Base-by-base conservation (phyloP, 2,888 invertebrate species). In the Auanema freiburgensis region DNA sequence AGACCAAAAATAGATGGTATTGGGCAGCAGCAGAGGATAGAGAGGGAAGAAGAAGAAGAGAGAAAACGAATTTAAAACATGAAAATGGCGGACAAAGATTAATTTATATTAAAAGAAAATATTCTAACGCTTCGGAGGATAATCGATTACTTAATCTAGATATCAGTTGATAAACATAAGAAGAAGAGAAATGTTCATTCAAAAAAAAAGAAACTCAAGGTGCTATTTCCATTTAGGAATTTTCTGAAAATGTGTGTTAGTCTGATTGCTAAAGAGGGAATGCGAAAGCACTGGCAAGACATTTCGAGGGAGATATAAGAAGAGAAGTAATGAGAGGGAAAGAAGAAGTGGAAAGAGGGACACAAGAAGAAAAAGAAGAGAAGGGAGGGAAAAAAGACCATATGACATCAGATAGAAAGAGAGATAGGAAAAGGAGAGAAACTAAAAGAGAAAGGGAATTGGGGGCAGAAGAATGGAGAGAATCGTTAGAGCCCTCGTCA, bases 361-460 rank as follows among this genome's bases (percentile, higher is more conserved):
- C 16, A 46, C 46, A 16, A 46, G 46, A 46, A 21, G 46, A 46
- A 46, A 46, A 18, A 46, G 46, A 2, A 46, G 18, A 21, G 46
- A 46, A 46, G 21, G 21, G 46, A 46, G 21, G 46, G 21, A 21
- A 46, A 16, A 46, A 46, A 16, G 21, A 46, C 16, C 16, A 46
- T 46, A 46, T 46, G 46, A 16, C 21, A 46, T 46, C 16, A 46
- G 21, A 46, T 46, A 55, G 57, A 49, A 25, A 49, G 57, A 49
- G 43, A 43, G 41, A 16, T 42, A 49, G 61, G 33, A 33, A 33
- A 33, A 33, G 33, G 33, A 8, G 33, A 33, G 33, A 33, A 33
- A 33, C 33, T 33, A 33, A 56, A 24, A 52, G 52, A 23, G 57
- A 61, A 49, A 54, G 44, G 21, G 40, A 11, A 52, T 49, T 21